phyloP scores from a whole-genome alignment of 2,797 vertebrate species.

The Tinamus major region DNA sequence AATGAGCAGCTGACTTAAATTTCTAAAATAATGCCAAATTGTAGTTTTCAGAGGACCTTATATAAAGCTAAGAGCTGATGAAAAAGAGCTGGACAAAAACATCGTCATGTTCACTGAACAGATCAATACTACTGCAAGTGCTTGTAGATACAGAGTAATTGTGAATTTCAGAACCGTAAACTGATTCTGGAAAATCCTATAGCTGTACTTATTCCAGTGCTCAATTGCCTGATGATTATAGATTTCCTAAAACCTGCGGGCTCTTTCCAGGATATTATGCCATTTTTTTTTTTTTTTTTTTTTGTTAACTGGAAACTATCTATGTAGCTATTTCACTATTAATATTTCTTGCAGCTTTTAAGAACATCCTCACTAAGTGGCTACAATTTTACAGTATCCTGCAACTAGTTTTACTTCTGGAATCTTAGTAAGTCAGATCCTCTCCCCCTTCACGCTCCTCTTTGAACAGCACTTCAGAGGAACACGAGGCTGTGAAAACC shows the following conservation, averaged over 20 bases:
- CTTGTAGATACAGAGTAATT: neutral
- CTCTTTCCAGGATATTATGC: neutral
- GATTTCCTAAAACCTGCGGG: neutral
- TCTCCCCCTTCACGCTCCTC: neutral
- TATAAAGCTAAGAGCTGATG: neutral
- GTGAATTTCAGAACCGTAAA: slow-evolving; percentile 17
- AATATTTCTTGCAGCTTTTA: neutral
- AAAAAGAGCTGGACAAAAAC: neutral
- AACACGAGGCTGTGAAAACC: neutral
- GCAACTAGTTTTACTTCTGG: neutral
- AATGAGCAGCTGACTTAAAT: neutral
- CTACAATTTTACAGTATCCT: neutral
- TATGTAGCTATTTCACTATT: neutral
- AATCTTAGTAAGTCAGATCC: neutral
- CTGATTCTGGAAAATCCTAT: neutral
- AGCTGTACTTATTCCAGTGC: neutral
- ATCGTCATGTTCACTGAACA: neutral
- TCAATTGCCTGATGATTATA: neutral
- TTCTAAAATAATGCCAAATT: neutral
- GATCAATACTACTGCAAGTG: neutral
- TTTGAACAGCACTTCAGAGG: neutral
- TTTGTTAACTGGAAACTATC: neutral
- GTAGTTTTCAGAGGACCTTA: neutral
- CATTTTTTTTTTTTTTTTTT: no score
- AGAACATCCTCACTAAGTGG: neutral